Percentiles rank a stretch among this genome's conserved stretches.
phyloP scores from a whole-genome alignment of 2,888 invertebrate genomes.

The Epistrophe grossulariae region DNA sequence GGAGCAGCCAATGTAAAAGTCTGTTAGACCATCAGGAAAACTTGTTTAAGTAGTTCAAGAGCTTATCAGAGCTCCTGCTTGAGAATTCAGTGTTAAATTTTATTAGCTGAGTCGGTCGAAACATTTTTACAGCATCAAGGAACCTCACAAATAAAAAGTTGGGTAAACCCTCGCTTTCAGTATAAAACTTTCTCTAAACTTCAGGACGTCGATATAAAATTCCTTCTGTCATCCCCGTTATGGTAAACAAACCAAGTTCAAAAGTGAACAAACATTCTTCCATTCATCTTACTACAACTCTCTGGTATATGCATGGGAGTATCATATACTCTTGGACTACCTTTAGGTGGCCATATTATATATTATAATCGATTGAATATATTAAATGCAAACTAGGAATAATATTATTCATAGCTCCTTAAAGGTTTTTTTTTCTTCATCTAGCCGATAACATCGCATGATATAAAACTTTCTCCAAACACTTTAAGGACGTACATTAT shows the following conservation, averaged over 20 bases:
- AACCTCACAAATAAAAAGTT: too few relatives aligned
- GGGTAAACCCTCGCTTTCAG: too few relatives aligned
- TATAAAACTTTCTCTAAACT: background rate
- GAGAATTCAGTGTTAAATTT: too few relatives aligned
- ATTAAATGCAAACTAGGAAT: slow-evolving; percentile 2
- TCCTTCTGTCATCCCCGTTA: background rate
- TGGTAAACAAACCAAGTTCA: background rate
- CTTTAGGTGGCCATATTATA: too few relatives aligned
- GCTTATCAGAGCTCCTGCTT: too few relatives aligned
- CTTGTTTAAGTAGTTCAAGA: too few relatives aligned
- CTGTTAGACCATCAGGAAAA: too few relatives aligned
- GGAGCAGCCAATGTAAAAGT: too few relatives aligned
- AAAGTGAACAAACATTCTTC: background rate
- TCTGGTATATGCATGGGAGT: background rate
- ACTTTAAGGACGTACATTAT: slow-evolving; percentile 54
- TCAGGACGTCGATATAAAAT: background rate
- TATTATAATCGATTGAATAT: background rate
- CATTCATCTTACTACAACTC: background rate
- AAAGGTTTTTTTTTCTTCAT: background rate
- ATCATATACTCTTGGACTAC: background rate
- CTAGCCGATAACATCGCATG: slow-evolving; percentile 12
- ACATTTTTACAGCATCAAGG: too few relatives aligned
- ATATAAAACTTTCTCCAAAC: slow-evolving; percentile 49
- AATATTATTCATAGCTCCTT: slow-evolving; percentile 22
- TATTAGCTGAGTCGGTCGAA: too few relatives aligned